These are phyloP conservation scores for Enteromius fasciolatus DNA, from an alignment of 2,797 vertebrate genomes.

Conservation along the genomic window DNA sequence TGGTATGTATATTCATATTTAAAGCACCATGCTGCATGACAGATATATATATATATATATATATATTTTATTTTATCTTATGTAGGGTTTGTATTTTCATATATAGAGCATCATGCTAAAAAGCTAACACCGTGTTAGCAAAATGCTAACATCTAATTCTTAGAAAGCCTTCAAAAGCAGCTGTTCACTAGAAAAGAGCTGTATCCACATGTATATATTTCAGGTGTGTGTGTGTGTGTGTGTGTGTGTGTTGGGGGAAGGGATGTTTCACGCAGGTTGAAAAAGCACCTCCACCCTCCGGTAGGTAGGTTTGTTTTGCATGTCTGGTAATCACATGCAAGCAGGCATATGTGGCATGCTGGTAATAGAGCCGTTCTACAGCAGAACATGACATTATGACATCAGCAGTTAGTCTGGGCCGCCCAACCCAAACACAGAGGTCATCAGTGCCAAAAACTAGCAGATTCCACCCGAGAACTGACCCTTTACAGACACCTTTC, in stretches of 20 bases:
- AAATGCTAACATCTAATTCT: background rate
- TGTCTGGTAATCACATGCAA: constrained; percentile 75
- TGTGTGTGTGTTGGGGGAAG: constrained; percentile 9
- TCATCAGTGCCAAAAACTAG: constrained; percentile 62
- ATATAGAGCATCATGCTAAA: too few relatives aligned
- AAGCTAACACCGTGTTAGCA: background rate
- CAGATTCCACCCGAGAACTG: constrained; percentile 10
- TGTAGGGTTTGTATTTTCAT: too few relatives aligned
- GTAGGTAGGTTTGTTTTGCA: constrained; percentile 72
- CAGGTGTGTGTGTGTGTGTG: background rate
- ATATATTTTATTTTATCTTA: too few relatives aligned
- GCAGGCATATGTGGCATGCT: constrained; percentile 69
- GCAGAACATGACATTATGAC: constrained; percentile 23
- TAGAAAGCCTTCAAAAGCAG: background rate
- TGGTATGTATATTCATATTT: too few relatives aligned
- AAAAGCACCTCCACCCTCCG: constrained; percentile 25
- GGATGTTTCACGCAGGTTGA: constrained; percentile 9
- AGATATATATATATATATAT: too few relatives aligned
- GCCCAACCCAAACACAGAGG: constrained; percentile 71
- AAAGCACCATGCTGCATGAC: too few relatives aligned
- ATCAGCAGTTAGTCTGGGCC: constrained; percentile 71
- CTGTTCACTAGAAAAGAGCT: background rate
- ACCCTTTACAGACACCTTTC: constrained; percentile 44
- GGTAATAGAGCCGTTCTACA: constrained; percentile 78
- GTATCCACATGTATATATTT: background rate